Percentiles rank a stretch among this genome's conserved stretches.
phyloP scores from a whole-genome alignment of 2,797 vertebrate species.

The Spinibarbus caldwelli region DNA sequence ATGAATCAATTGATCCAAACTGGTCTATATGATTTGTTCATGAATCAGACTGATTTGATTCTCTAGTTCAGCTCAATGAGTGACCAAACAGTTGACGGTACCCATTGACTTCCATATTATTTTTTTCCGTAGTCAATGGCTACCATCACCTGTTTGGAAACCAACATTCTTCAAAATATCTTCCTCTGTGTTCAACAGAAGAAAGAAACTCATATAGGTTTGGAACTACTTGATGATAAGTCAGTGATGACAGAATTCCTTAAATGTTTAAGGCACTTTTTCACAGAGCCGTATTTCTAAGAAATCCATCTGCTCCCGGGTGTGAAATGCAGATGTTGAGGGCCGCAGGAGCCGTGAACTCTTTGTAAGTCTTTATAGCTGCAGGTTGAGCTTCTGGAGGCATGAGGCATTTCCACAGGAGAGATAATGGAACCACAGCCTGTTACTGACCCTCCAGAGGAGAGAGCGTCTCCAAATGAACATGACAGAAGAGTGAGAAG shows the following conservation, averaged over 20 bases:
- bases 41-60: neutral
- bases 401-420: neutral
- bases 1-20: neutral
- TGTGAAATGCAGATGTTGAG: neutral
- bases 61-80: neutral
- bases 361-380: slow-evolving; percentile 3
- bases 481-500: slow-evolving; percentile 4
- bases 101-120: neutral
- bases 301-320: neutral
- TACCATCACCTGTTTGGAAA: neutral
- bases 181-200: neutral
- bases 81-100: neutral
- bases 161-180: neutral
- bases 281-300: neutral
- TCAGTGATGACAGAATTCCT: neutral
- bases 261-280: neutral
- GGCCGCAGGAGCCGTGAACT: neutral
- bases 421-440: neutral
- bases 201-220: neutral
- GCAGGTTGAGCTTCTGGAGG: slow-evolving; percentile 7
- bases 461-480: neutral
- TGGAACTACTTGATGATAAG: neutral
- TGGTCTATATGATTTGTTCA: neutral
- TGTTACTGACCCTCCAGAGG: slow-evolving; percentile 3
- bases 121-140: neutral